phyloP scores from a whole-genome alignment of 2,113 vertebrate genomes.

The Cricetomys ansorgei region DNA sequence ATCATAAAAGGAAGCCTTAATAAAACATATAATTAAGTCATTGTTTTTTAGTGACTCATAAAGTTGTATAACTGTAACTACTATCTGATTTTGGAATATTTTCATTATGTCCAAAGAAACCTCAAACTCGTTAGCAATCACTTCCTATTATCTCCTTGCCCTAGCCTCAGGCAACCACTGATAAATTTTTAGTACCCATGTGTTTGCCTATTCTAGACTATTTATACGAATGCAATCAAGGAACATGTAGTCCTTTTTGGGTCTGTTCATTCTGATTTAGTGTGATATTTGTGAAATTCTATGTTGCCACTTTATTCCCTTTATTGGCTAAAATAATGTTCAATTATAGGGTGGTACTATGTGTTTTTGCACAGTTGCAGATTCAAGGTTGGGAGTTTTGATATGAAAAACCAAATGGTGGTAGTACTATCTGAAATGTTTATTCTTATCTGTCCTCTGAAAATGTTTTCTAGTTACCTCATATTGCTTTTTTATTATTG shows the following conservation, averaged over 20 bases:
- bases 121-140: background rate
- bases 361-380: constrained; percentile 30
- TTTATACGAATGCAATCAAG: background rate
- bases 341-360: background rate
- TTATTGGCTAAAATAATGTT: constrained; percentile 35
- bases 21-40: background rate
- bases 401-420: background rate
- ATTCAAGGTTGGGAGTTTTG: constrained; percentile 47
- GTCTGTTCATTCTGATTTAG: constrained; percentile 25
- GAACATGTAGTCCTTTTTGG: background rate
- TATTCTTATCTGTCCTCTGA: background rate
- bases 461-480: constrained; percentile 14
- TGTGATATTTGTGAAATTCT: constrained; percentile 34
- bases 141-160: background rate
- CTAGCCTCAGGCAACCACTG: background rate
- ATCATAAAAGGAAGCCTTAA: background rate
- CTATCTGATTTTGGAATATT: constrained; percentile 18
- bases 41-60: constrained; percentile 9
- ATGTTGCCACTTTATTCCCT: background rate
- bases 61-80: background rate
- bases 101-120: background rate
- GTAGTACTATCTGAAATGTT: constrained; percentile 31
- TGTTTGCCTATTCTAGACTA: constrained; percentile 7
- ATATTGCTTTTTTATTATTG: constrained; percentile 10
- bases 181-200: background rate